Percentiles rank a stretch among this genome's conserved stretches.
Conservation (phyloP, 2,113 vertebrate species). For the Ceratotherium simum region DNA sequence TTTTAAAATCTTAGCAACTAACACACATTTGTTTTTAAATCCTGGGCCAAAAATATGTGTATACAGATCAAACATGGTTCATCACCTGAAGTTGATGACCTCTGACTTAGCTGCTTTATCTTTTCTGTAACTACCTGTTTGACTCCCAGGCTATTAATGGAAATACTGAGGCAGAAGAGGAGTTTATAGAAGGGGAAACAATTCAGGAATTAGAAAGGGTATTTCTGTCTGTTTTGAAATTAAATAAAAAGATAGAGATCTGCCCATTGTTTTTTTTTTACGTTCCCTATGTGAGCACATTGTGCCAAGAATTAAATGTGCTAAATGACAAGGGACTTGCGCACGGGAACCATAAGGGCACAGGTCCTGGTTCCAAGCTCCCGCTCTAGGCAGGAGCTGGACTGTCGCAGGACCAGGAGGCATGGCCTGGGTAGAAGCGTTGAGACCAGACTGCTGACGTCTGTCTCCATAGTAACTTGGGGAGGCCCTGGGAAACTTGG, state of each 20-base stretch:
- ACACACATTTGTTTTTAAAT: background rate
- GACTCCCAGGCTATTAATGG: background rate
- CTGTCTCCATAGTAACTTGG: background rate
- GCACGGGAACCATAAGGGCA: accelerated
- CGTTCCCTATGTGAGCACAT: background rate
- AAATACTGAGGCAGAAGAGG: background rate
- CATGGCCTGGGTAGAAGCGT: accelerated
- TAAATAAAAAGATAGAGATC: background rate
- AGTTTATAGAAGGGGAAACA: background rate
- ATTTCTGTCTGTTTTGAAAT: background rate
- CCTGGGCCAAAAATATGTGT: background rate
- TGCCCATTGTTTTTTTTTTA: background rate
- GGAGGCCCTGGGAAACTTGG: background rate
- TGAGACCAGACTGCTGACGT: background rate
- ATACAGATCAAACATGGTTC: no score
- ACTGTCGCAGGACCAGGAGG: background rate
- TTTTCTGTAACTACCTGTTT: background rate
- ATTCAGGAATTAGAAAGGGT: background rate
- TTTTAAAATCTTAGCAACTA: background rate
- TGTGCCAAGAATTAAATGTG: background rate
- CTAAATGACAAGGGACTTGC: accelerated
- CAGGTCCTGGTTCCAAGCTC: background rate
- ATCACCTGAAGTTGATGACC: background rate
- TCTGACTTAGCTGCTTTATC: background rate
- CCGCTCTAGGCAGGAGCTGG: background rate